Evolutionary conservation across 1,140 invertebrate species (phyloP).

Genomic region (Aphelinus certus): DNA sequence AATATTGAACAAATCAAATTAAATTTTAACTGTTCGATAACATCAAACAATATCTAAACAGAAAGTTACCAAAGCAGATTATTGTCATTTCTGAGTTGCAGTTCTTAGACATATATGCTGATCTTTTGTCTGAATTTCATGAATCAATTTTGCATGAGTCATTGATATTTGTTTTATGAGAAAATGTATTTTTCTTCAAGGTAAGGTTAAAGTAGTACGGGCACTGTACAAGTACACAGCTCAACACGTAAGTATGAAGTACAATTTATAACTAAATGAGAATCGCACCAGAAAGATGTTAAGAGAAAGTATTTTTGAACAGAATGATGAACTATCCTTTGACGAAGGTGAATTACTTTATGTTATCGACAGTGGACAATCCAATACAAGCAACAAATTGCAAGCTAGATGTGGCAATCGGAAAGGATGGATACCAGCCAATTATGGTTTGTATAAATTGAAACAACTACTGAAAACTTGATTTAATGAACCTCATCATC

Average conservation of each 20-base stretch:
- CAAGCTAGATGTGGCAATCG: conserved; percentile 71
- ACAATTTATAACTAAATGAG: conserved; percentile 1
- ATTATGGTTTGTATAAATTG: conserved; percentile 68
- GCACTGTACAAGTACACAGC: conserved; percentile 71
- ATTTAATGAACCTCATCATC: too few relatives aligned
- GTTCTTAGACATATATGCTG: not conserved
- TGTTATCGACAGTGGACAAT: conserved; percentile 67
- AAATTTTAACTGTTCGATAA: not conserved
- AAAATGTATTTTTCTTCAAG: conserved; percentile 58
- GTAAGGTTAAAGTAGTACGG: conserved; percentile 71
- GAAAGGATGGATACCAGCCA: conserved; percentile 73
- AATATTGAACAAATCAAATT: conserved; percentile 3
- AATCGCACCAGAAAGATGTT: conserved; percentile 6
- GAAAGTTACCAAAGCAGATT: too few relatives aligned
- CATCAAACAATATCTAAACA: not conserved
- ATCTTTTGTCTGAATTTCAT: not conserved
- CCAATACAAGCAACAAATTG: conserved; percentile 70
- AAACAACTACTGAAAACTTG: too few relatives aligned
- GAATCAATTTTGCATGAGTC: conserved; percentile 5
- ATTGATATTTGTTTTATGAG: not conserved
- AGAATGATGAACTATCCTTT: conserved; percentile 67
- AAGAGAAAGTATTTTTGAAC: conserved; percentile 25
- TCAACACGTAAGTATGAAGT: conserved; percentile 66
- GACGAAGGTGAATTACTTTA: conserved; percentile 77
- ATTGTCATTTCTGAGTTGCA: too few relatives aligned